Evolutionary conservation across 2,888 invertebrate species (phyloP).

Genomic region (Lepidochrysops patricia): DNA sequence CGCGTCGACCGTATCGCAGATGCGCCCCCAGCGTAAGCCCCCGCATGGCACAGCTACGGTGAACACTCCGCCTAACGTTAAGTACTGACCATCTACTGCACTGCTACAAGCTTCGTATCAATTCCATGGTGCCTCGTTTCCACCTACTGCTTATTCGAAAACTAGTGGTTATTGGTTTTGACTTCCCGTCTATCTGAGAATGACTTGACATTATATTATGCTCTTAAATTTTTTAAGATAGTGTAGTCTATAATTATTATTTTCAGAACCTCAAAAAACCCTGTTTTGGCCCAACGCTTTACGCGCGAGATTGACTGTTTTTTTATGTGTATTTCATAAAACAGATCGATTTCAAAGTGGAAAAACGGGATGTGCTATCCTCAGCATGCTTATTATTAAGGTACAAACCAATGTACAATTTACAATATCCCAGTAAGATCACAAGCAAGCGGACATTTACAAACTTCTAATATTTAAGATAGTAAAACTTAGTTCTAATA

Average conservation of each 20-base stretch:
- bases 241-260: too few relatives aligned
- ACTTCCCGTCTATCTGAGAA: too few relatives aligned
- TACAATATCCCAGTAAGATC: neutral
- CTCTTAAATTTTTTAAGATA: neutral
- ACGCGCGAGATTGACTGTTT: neutral
- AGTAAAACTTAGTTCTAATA: neutral
- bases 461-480: neutral
- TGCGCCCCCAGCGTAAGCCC: too few relatives aligned
- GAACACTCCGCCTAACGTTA: constrained; percentile 45
- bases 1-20: constrained; percentile 21
- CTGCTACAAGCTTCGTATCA: constrained; percentile 60
- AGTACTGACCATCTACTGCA: constrained; percentile 55
- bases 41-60: constrained; percentile 27
- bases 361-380: neutral
- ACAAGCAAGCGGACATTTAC: neutral
- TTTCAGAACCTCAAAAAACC: too few relatives aligned
- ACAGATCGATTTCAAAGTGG: neutral
- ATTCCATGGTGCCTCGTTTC: constrained; percentile 66
- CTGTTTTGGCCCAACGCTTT: neutral
- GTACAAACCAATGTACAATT: neutral
- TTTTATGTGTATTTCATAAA: neutral
- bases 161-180: constrained; percentile 25
- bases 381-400: neutral
- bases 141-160: constrained; percentile 21
- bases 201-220: neutral